Conservation (phyloP, 1,140 invertebrate species). For the Brachionus koreanus region DNA sequence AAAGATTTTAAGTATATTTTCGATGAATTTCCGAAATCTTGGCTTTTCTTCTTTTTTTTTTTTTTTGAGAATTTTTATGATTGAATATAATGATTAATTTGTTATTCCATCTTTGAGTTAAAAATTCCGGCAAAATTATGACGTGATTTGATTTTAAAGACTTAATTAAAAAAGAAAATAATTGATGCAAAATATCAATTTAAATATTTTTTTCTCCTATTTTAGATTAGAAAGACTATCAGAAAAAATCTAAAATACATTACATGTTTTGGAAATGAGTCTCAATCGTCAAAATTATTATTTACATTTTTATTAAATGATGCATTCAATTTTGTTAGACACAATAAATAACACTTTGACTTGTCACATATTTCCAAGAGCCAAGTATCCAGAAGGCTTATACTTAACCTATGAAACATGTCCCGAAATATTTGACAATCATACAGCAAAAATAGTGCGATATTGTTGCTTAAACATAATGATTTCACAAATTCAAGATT, state of each 20-base stretch:
- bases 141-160: neutral
- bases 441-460: conserved; percentile 6
- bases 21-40: neutral
- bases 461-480: conserved; percentile 38
- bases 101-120: neutral
- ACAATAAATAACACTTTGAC: conserved; percentile 6
- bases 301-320: neutral
- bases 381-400: conserved; percentile 1
- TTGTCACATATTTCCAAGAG: conserved; percentile 30
- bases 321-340: neutral
- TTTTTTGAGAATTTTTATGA: neutral
- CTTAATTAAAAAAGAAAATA: neutral
- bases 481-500: neutral
- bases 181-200: neutral
- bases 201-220: neutral
- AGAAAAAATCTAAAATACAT: neutral
- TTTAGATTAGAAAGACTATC: neutral
- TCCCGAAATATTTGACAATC: conserved; percentile 21
- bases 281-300: neutral
- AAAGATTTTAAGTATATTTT: neutral
- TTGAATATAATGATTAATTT: neutral
- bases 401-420: conserved; percentile 41
- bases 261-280: neutral
- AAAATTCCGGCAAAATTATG: neutral
- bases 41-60: neutral